Base-by-base conservation (phyloP, 2,113 vertebrate species). In the Carollia perspicillata region DNA sequence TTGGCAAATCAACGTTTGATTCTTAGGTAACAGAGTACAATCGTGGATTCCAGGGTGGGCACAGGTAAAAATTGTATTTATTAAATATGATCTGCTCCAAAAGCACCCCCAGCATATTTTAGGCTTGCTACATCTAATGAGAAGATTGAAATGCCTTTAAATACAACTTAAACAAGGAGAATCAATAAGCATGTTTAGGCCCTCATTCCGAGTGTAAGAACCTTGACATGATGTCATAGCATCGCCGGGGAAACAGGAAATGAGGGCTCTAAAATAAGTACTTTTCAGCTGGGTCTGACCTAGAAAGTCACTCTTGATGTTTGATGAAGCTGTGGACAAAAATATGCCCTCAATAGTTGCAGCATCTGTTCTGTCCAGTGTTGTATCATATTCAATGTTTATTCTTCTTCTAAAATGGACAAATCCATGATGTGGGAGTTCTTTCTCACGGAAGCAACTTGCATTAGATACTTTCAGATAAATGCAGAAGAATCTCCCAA, bases 21-120 rank as follows among this genome's bases (percentile, higher is more conserved):
- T 93, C 90, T 90, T 95, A 81, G 40, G 92, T 93, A 95, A 95
- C 65, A 97, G 87, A 83, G 37, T 94, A 85, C 63, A 95, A 13
- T 47, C 2, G 0, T 86, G 42, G 18, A 16, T 83, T 89, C 17
- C 20, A 87, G 53, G 28, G 28, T 79, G 30, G 44, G 44, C 47
- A 47, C 5, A 60, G 44, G 42, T 93, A 93, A 92, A 94, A 92
- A 55, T 89, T 95, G 90, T 87, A n/a, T 49, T 69, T 93, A 33
- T 86, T 81, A 85, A 95, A 49, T 71, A 51, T 90, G 58, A 83
- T 94, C 13, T 94, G 49, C 20, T 58, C 85, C 16, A 55, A 84
- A 77, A 92, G 30, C 16, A n/a, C 13, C 87, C 69, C 26, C 10
- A 65, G 23, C 58, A 77, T 90, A 47, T 78, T 86, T 87, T 90